These are phyloP conservation scores for Hedychridium roseum DNA, from an alignment of 2,888 invertebrate species.

Conservation along the genomic window DNA sequence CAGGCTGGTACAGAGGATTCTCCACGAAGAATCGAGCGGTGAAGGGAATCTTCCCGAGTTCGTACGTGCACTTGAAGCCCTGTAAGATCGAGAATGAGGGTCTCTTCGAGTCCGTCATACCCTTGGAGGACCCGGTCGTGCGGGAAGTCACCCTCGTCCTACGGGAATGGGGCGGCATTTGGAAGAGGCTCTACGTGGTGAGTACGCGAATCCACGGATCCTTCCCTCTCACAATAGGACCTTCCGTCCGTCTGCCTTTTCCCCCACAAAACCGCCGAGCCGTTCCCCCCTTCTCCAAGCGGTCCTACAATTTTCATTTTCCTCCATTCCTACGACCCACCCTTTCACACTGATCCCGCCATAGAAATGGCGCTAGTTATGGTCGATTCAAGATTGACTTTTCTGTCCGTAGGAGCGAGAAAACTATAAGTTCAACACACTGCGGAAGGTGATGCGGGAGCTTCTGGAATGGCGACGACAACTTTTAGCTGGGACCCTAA, in stretches of 20 bases:
- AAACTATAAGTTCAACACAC: conserved; percentile 83
- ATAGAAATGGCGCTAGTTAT: too few species aligned
- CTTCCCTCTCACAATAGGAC: conserved; percentile 8
- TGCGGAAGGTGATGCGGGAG: conserved; percentile 90
- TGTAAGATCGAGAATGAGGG: conserved; percentile 86
- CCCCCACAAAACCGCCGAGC: background rate
- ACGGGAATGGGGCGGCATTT: conserved; percentile 92
- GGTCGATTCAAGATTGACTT: too few species aligned
- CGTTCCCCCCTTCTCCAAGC: too few species aligned
- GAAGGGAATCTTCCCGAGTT: conserved; percentile 81
- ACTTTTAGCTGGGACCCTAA: conserved; percentile 86
- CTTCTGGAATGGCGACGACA: conserved; percentile 86
- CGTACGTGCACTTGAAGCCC: conserved; percentile 79
- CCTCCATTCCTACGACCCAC: too few species aligned
- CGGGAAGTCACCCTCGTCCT: conserved; percentile 90
- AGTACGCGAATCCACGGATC: too few species aligned
- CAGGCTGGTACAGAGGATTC: conserved; percentile 89
- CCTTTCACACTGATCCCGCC: too few species aligned
- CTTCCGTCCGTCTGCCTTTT: conserved; percentile 11
- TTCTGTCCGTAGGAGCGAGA: conserved; percentile 74
- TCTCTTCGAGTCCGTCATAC: conserved; percentile 72
- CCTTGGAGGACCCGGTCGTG: conserved; percentile 89
- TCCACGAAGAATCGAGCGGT: conserved; percentile 76
- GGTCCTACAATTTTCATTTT: too few species aligned
- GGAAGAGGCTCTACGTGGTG: conserved; percentile 93